phyloP scores from a whole-genome alignment of 2,797 vertebrate genomes.

The Sebastolobus altivelis region DNA sequence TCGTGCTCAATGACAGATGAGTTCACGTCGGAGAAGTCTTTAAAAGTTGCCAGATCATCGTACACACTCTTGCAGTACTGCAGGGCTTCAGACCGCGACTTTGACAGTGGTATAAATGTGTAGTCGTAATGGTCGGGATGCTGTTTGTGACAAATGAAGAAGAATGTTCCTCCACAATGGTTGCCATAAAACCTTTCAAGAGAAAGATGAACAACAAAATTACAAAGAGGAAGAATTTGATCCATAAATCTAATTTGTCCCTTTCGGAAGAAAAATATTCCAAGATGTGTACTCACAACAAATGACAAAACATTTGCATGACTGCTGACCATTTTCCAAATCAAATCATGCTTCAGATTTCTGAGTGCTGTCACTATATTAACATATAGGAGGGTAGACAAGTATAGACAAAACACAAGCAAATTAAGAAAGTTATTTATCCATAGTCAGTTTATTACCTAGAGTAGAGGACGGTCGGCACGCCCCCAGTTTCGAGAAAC shows the following conservation, averaged over 20 bases:
- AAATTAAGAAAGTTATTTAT: too few relatives aligned
- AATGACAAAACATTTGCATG: not conserved
- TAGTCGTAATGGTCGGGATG: accelerated
- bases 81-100: slow-evolving; percentile 24
- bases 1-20: accelerated
- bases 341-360: not conserved
- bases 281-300: not conserved
- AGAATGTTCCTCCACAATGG: accelerated
- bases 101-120: not conserved
- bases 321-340: not conserved
- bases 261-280: not conserved
- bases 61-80: accelerated
- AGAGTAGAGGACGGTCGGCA: too few relatives aligned
- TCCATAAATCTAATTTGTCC: not conserved
- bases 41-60: accelerated
- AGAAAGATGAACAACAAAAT: not conserved
- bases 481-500: too few relatives aligned
- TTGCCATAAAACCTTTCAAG: not conserved
- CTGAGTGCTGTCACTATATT: too few relatives aligned
- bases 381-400: too few relatives aligned
- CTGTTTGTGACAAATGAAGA: slow-evolving; percentile 5
- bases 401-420: too few relatives aligned
- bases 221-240: not conserved
- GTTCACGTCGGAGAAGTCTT: accelerated
- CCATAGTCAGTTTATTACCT: too few relatives aligned